These are phyloP conservation scores for Lepilemur septentrionalis DNA, from an alignment of 2,797 vertebrate genomes.

Conservation along the genomic window DNA sequence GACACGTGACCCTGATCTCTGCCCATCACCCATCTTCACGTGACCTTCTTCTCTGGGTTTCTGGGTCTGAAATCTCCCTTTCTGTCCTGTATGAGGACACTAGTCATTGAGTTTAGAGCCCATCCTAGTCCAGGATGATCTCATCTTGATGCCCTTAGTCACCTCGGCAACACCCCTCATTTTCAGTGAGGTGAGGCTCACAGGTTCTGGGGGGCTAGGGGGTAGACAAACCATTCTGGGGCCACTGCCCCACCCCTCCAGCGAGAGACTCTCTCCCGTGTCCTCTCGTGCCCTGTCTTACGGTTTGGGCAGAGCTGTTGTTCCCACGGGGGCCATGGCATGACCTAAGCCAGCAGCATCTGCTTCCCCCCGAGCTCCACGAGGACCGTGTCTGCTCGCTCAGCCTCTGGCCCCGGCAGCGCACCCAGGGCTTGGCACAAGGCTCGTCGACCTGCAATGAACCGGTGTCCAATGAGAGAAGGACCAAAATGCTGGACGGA, in stretches of 20 bases:
- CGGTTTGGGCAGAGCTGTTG: neutral
- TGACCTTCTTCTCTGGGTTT: neutral
- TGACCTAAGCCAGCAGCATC: fast-evolving
- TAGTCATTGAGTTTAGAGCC: neutral
- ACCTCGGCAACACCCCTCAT: neutral
- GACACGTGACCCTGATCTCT: neutral
- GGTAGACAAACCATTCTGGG: fast-evolving
- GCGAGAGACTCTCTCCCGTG: neutral
- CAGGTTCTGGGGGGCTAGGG: neutral
- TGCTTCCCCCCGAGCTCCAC: fast-evolving
- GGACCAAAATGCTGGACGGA: too few species aligned
- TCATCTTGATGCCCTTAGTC: neutral
- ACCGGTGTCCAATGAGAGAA: neutral
- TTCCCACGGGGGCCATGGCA: fast-evolving
- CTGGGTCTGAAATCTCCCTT: too few species aligned
- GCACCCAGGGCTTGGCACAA: too few species aligned
- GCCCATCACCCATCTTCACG: too few species aligned
- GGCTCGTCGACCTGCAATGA: fast-evolving
- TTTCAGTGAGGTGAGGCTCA: neutral
- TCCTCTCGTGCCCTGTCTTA: neutral
- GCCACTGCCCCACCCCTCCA: fast-evolving
- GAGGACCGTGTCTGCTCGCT: fast-evolving
- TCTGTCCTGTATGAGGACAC: neutral
- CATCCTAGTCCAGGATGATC: neutral
- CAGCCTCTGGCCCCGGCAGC: neutral